phyloP scores from a whole-genome alignment of 1,140 invertebrate genomes.

The Tetramorium alpestre region DNA sequence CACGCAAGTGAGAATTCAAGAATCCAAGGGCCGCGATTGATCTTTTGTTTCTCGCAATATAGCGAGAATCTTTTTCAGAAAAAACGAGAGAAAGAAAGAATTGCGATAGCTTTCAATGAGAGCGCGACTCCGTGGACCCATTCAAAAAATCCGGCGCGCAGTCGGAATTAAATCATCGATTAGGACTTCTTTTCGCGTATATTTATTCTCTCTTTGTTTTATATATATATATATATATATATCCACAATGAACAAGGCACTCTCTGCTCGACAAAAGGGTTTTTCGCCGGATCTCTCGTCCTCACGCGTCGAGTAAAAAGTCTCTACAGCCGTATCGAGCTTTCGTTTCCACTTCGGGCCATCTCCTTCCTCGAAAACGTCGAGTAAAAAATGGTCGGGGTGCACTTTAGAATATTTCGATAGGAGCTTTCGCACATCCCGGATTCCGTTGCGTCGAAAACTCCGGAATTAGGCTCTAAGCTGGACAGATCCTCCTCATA shows the following conservation, averaged over 20 bases:
- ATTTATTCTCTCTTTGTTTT: constrained; percentile 65
- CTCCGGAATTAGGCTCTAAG: constrained; percentile 41
- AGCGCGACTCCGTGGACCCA: constrained; percentile 76
- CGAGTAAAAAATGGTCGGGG: constrained; percentile 72
- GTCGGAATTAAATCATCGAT: constrained; percentile 74
- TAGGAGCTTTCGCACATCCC: constrained; percentile 47
- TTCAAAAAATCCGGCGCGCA: constrained; percentile 76
- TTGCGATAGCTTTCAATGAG: constrained; percentile 49
- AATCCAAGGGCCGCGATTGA: neutral
- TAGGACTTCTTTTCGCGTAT: constrained; percentile 56
- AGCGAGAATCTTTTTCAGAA: neutral
- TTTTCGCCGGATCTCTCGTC: constrained; percentile 61
- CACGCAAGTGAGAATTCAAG: neutral
- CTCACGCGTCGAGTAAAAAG: constrained; percentile 26
- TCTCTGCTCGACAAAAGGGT: constrained; percentile 76
- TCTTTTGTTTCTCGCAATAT: neutral
- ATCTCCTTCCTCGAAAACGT: constrained; percentile 67
- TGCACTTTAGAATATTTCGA: constrained; percentile 71
- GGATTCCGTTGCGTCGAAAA: constrained; percentile 7
- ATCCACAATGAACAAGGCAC: constrained; percentile 81
- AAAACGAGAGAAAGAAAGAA: neutral
- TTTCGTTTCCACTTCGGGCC: constrained; percentile 48
- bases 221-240: constrained; percentile 79
- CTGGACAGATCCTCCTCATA: constrained; percentile 36
- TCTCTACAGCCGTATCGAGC: constrained; percentile 49